These are phyloP conservation scores for Silurus asotus DNA, from an alignment of 2,113 vertebrate species.

Conservation along the genomic window DNA sequence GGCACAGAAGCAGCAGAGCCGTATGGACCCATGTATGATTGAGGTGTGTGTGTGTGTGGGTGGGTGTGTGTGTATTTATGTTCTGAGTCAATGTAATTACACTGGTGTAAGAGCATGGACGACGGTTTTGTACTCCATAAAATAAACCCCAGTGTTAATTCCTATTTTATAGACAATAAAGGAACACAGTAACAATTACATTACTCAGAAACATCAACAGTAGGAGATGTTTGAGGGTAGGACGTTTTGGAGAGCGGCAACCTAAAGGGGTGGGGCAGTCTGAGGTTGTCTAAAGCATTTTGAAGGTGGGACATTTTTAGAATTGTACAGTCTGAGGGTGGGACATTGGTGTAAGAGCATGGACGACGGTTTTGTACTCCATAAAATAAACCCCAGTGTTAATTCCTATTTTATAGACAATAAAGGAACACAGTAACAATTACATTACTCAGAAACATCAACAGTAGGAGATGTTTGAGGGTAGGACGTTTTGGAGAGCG, in stretches of 20 bases:
- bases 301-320: neutral
- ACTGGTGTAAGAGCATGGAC: neutral
- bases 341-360: neutral
- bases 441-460: neutral
- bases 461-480: neutral
- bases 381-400: neutral
- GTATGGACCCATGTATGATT: conserved; percentile 4
- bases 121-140: neutral
- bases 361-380: neutral
- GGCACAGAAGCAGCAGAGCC: conserved; percentile 7
- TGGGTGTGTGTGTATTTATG: neutral
- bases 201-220: neutral
- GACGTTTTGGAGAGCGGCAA: too few species aligned
- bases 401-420: neutral
- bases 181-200: neutral
- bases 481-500: neutral
- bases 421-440: neutral
- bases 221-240: neutral
- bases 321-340: neutral
- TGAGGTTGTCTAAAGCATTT: too few species aligned
- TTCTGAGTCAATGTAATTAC: neutral
- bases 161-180: neutral
- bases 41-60: neutral
- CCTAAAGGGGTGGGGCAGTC: too few species aligned
- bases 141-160: neutral